These are phyloP conservation scores for Columba guinea DNA, from an alignment of 2,797 vertebrate species.

Conservation along the genomic window DNA sequence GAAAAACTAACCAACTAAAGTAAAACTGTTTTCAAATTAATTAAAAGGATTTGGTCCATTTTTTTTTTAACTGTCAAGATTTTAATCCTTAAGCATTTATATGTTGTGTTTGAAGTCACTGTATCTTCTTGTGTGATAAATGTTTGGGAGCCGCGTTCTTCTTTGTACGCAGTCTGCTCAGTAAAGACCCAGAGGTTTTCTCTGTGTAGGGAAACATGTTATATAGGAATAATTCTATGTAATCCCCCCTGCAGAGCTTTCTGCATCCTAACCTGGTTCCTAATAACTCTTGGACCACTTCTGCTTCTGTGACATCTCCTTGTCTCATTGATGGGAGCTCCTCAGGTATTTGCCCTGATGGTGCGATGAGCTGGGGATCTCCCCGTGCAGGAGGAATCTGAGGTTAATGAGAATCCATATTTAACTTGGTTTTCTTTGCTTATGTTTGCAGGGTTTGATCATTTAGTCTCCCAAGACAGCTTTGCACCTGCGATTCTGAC, in stretches of 20 bases:
- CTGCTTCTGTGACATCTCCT: not conserved
- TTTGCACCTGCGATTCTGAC: not conserved
- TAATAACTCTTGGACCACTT: not conserved
- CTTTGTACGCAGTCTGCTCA: not conserved
- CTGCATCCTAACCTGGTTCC: not conserved
- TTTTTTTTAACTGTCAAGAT: not conserved
- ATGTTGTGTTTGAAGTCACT: constrained; percentile 23
- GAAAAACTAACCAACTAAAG: not conserved
- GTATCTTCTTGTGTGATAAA: constrained; percentile 30
- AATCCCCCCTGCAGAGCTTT: not conserved
- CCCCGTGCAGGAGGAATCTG: not conserved
- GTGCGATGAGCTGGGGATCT: not conserved
- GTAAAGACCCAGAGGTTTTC: not conserved
- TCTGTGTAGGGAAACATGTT: not conserved
- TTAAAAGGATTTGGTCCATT: not conserved
- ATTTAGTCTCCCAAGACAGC: not conserved
- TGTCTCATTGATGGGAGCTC: not conserved
- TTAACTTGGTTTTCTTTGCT: not conserved
- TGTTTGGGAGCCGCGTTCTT: constrained; percentile 23
- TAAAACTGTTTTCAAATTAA: constrained; percentile 44
- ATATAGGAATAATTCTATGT: not conserved
- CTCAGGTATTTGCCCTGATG: not conserved
- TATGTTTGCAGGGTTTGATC: not conserved
- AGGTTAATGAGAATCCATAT: not conserved
- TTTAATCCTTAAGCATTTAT: constrained; percentile 34